Conservation (phyloP, 23 tunicate genomes). For the Halocynthia aurantium region DNA sequence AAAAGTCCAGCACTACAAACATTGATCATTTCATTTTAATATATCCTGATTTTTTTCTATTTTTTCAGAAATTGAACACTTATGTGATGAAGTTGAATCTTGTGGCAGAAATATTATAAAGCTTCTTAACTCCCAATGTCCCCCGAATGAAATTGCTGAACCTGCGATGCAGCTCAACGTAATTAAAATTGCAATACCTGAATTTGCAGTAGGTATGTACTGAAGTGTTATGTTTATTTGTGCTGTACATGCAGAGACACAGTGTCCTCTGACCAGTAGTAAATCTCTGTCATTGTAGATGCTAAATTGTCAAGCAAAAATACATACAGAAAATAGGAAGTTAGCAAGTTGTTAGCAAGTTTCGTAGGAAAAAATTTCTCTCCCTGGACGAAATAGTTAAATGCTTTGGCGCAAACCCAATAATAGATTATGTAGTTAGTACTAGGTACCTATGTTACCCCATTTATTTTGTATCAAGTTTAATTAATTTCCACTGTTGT, state of each 20-base stretch:
- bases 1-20: background rate
- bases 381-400: too few relatives aligned
- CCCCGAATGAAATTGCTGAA: background rate
- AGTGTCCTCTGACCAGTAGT: too few relatives aligned
- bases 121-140: background rate
- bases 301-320: background rate
- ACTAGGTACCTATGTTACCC: too few relatives aligned
- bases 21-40: background rate
- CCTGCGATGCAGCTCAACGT: background rate
- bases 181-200: background rate
- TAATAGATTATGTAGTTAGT: too few relatives aligned
- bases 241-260: background rate
- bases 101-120: constrained; percentile 4
- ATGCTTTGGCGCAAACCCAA: too few relatives aligned
- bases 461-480: too few relatives aligned
- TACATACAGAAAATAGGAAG: background rate
- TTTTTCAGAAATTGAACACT: constrained; percentile 4
- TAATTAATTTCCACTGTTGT: too few relatives aligned
- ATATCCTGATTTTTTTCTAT: background rate
- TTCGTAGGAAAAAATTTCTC: too few relatives aligned
- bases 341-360: background rate
- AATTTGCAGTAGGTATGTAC: constrained; percentile 7
- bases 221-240: background rate
- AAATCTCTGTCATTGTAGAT: background rate
- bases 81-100: constrained; percentile 4